A percentile compares a stretch with the other conserved stretches of the same genome.
These are phyloP conservation scores for Cavia porcellus DNA, from an alignment of 2,113 vertebrate species.

Conservation along the genomic window DNA sequence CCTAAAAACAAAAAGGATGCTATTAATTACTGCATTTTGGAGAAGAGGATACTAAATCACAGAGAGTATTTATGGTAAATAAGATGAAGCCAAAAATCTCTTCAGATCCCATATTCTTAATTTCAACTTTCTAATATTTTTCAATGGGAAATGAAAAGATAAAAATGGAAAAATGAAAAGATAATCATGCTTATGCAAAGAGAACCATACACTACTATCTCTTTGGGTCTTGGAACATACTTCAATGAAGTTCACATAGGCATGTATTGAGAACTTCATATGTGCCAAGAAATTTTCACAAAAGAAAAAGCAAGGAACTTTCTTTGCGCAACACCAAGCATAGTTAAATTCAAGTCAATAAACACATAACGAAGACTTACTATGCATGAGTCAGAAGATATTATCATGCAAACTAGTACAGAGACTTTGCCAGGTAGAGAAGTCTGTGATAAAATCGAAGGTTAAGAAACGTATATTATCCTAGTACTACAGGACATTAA, in stretches of 20 bases:
- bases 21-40: constrained; percentile 15
- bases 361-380: background rate
- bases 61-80: background rate
- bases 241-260: background rate
- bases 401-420: background rate
- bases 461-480: background rate
- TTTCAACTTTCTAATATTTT: background rate
- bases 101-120: background rate
- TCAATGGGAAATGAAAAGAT: background rate
- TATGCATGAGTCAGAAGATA: background rate
- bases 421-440: background rate
- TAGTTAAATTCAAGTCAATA: constrained; percentile 25
- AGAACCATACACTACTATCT: background rate
- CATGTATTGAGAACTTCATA: background rate
- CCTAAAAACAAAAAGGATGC: background rate
- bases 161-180: background rate
- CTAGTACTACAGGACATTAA: background rate
- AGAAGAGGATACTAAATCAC: constrained; percentile 31
- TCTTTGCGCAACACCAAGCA: background rate
- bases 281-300: background rate
- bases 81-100: constrained; percentile 8
- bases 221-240: background rate
- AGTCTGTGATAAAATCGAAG: background rate
- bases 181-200: background rate
- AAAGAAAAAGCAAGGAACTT: background rate